Percentiles rank a stretch among this genome's conserved stretches.
These are phyloP conservation scores for Sylvia atricapilla DNA, from an alignment of 2,113 vertebrate species.

Conservation along the genomic window DNA sequence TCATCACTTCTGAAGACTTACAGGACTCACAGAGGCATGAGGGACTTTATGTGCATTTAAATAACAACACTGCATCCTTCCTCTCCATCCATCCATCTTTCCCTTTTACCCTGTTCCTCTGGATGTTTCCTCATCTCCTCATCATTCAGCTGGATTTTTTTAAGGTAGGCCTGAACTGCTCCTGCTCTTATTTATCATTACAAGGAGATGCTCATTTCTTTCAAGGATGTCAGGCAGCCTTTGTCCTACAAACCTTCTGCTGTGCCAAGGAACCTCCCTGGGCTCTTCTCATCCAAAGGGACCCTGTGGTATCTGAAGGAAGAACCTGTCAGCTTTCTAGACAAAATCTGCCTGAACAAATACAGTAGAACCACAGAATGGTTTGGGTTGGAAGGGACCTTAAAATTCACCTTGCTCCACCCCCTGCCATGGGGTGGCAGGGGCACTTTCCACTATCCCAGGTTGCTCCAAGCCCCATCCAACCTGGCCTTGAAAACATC, in stretches of 20 bases:
- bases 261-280: neutral
- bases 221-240: neutral
- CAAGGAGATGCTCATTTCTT: neutral
- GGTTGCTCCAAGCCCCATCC: fast-evolving
- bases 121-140: neutral
- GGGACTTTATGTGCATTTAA: neutral
- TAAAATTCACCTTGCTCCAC: neutral
- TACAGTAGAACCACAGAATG: neutral
- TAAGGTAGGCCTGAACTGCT: neutral
- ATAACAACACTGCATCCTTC: neutral
- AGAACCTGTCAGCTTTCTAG: neutral
- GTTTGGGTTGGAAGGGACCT: neutral
- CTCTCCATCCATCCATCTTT: neutral
- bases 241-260: neutral
- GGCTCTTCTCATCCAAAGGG: neutral
- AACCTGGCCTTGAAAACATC: neutral
- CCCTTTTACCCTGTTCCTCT: neutral
- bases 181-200: neutral
- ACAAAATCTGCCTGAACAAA: neutral
- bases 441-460: neutral
- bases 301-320: neutral
- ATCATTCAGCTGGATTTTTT: neutral
- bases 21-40: neutral
- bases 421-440: neutral
- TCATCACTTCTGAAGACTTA: neutral